Evolutionary conservation across 1,140 invertebrate species (phyloP).

Genomic region (Stenopsyche tienmushanensis): DNA sequence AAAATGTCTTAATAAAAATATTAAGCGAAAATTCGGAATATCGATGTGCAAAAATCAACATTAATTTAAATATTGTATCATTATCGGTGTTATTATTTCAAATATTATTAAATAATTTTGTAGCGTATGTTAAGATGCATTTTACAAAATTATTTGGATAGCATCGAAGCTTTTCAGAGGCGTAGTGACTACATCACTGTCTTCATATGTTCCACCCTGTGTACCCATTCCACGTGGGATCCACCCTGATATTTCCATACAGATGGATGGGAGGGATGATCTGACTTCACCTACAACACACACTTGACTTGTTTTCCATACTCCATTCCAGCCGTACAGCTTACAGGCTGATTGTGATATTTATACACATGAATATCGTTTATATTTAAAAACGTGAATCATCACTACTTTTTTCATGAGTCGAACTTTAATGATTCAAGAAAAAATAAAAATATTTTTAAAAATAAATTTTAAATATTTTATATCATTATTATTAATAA

Average conservation of each 20-base stretch:
- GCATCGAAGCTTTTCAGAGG: too few relatives aligned
- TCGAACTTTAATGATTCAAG: not conserved
- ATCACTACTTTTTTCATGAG: not conserved
- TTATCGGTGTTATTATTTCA: too few relatives aligned
- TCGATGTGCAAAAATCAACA: too few relatives aligned
- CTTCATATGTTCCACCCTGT: not conserved
- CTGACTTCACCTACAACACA: constrained; percentile 31
- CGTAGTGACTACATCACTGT: not conserved
- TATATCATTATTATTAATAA: too few relatives aligned
- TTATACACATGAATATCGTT: constrained; percentile 4
- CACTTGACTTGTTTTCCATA: constrained; percentile 36
- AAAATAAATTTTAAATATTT: too few relatives aligned
- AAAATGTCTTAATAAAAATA: too few relatives aligned
- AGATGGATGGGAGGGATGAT: constrained; percentile 31
- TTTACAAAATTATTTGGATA: too few relatives aligned
- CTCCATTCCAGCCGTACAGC: constrained; percentile 12
- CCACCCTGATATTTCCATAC: constrained; percentile 35
- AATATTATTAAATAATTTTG: too few relatives aligned
- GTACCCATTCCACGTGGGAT: not conserved
- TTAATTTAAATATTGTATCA: too few relatives aligned
- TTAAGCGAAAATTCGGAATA: too few relatives aligned
- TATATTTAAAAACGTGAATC: not conserved
- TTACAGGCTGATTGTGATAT: constrained; percentile 25
- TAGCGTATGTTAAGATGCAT: too few relatives aligned
- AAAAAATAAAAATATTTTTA: not conserved